Percentiles rank a stretch among this genome's conserved stretches.
phyloP scores from a whole-genome alignment of 2,797 vertebrate genomes.

The Leptoclinus maculatus region DNA sequence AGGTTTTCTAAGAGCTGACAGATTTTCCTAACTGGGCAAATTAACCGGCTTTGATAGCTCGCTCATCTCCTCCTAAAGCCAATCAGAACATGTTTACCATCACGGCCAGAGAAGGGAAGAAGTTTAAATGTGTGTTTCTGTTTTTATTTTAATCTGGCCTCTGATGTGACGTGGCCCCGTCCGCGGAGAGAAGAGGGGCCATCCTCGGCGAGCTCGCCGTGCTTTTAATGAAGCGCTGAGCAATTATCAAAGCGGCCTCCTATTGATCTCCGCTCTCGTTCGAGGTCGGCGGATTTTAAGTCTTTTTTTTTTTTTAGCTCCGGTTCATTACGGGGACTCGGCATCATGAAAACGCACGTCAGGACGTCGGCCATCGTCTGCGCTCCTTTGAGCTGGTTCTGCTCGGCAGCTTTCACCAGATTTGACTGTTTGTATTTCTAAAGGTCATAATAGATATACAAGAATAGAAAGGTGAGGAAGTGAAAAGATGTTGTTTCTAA shows the following conservation, averaged over 20 bases:
- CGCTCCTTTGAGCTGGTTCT: background rate
- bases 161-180: constrained; percentile 54
- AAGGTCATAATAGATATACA: background rate
- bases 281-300: constrained; percentile 39
- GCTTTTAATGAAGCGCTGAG: constrained; percentile 69
- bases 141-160: constrained; percentile 60
- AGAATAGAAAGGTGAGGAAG: background rate
- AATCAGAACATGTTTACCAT: constrained; percentile 75
- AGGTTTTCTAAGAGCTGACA: constrained; percentile 67
- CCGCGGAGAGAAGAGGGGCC: constrained; percentile 28
- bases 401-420: background rate
- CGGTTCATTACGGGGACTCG: constrained; percentile 56
- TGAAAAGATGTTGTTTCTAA: background rate
- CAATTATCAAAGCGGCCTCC: constrained; percentile 62
- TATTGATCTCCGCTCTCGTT: constrained; percentile 46
- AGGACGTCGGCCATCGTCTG: background rate
- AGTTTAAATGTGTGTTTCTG: constrained; percentile 42
- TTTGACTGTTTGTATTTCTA: background rate
- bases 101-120: constrained; percentile 15
- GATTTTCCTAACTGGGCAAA: constrained; percentile 69
- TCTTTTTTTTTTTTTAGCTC: constrained; percentile 31
- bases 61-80: constrained; percentile 74
- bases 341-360: constrained; percentile 46
- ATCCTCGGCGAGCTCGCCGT: constrained; percentile 13
- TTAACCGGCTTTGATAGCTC: constrained; percentile 76